Evolutionary conservation across 1,140 invertebrate species (phyloP), one percentile per base, ranked within the genome.

Genomic region (Ptiloglossa arizonensis): DNA sequence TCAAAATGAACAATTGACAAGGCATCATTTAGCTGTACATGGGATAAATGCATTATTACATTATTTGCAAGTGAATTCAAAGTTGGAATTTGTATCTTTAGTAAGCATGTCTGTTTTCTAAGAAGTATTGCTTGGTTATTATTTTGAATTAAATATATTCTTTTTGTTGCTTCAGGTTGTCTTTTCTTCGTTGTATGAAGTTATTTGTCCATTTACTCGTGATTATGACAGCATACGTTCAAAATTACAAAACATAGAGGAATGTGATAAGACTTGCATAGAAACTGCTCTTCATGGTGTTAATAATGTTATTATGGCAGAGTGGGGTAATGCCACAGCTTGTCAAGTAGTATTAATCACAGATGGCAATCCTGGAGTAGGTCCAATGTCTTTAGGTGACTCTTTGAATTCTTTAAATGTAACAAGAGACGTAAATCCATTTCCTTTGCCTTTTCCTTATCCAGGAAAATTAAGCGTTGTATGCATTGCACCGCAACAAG

Each of bases 11-110:
- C 90, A 89, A 74, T 75, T 94, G 59, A 94, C 94, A 0, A 93
- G 95, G 63, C 94, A 95, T 83, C 94, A 96, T 81, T 93, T 98
- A 73, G 98, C 97, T 11, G 90, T 96, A 48, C 94, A 96, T 73
- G 98, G 97, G 56, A 96, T 99, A 71, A 97, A 96, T 89, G 94
- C 95, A 54, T 94, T 99, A 76, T 92, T 99, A 44, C 97, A 99
- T 93, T 96, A 97, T 90, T 93, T 99, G 67, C 94, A 95, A 83
- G 87, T 93, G 1, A 95, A 97, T 89, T 96, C 95, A 15, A 98
- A 97, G 93, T 89, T 99, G 63, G 98, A 99, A 93, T 98, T 98
- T 93, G 96, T 97, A 13, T 94, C 97, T n/a, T 90, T 99, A 91
- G 96, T 98, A 92, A 93, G 90, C 15, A 3, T 2, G n/a, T 32